Evolutionary conservation across 2,888 invertebrate genomes (phyloP), one percentile per base, ranked within the genome.

Genomic region (Emmelina monodactyla): DNA sequence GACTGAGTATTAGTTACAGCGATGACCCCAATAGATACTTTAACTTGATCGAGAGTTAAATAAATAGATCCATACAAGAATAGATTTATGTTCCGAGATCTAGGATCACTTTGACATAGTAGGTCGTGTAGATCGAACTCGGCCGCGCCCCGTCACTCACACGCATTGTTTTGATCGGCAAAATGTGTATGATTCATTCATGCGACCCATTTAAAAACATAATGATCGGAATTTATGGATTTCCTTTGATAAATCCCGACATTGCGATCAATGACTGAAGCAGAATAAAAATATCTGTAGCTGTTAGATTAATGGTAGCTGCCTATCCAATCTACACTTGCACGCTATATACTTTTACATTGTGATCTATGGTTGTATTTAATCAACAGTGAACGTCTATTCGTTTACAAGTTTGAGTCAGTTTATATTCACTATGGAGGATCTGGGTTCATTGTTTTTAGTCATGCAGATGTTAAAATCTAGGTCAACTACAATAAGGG

Each of bases 81-180:
- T 62, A 64, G 68, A 72, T 71, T 76, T 73, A 71, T 65, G 63
- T 60, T 52, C 62, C 62, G 63, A 58, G 59, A 67, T 66, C 62
- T 49, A 43, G 47, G 59, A 71, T 69, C 67, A 62, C 46, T 55
- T 25, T 3, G 19, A 6, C 9, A 60, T 61, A 50, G 53, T 51
- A 59, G 58, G 59, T 50, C 60, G 59, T 59, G 63, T 66, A 67
- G 68, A 72, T 75, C 70, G 9, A 58, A 72, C 62, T 51, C 52
- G 49, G 56, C 56, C 67, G 64, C 67, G 58, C 64, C 67, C 66
- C 61, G 69, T 71, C 73, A 68, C 60, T 73, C 70, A 62, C 51
- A 55, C 54, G 60, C 62, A 78, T 75, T 75, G 73, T 73, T 64
- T 62, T 59, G 58, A 50, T 55, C 55, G 58, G 52, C 59, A 56